phyloP scores from a whole-genome alignment of 2,797 vertebrate genomes.

The Mallotus villosus region DNA sequence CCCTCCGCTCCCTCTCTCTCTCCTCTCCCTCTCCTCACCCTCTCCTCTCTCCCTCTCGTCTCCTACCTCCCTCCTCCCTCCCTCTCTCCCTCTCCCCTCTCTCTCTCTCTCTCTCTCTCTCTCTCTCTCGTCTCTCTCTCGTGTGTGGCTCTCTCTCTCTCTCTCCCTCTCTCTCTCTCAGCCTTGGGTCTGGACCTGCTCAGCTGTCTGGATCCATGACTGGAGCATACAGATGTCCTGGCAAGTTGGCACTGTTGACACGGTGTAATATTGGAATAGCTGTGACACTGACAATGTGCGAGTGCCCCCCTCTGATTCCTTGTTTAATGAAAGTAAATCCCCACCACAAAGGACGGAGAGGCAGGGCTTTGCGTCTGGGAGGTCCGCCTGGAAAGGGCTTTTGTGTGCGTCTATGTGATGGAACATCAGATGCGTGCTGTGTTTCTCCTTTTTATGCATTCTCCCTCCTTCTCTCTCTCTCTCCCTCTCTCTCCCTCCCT shows the following conservation, averaged over 20 bases:
- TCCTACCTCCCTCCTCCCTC: too few species aligned
- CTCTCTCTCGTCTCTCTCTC: too few species aligned
- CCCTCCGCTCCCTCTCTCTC: too few species aligned
- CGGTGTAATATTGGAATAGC: constrained; percentile 48
- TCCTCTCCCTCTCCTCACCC: too few species aligned
- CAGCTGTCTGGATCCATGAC: constrained; percentile 50
- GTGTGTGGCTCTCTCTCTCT: too few species aligned
- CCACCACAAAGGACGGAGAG: constrained; percentile 55
- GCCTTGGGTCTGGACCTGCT: too few species aligned
- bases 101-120: too few species aligned
- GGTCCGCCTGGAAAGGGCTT: constrained; percentile 44
- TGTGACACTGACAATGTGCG: constrained; percentile 57
- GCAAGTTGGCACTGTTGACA: constrained; percentile 34
- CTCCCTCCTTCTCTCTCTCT: constrained; percentile 18
- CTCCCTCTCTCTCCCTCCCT: background rate
- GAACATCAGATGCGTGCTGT: constrained; percentile 43
- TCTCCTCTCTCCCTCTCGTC: too few species aligned
- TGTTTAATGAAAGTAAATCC: constrained; percentile 67
- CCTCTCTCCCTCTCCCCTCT: too few species aligned
- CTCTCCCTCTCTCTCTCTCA: too few species aligned
- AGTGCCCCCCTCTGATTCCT: constrained; percentile 59
- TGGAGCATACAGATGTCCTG: constrained; percentile 39
- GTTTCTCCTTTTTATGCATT: constrained; percentile 25
- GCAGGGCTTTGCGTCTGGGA: constrained; percentile 62
- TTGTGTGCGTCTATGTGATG: constrained; percentile 20